Conservation (phyloP, 2,888 invertebrate species). For the Dynastes tityus region DNA sequence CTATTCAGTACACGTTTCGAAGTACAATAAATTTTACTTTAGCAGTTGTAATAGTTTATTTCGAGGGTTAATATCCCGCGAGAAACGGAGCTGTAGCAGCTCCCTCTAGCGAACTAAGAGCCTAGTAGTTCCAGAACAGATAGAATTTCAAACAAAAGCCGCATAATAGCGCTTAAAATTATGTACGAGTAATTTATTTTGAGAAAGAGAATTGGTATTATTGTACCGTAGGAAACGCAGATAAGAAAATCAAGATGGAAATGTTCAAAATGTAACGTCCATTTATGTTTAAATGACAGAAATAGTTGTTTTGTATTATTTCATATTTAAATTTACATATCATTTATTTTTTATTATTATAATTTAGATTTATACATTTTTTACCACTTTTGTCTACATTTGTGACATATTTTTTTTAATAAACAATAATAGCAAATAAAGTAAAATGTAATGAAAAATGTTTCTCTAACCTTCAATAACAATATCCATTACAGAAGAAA, state of each 20-base stretch:
- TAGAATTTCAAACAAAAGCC: constrained; percentile 47
- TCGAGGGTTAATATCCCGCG: constrained; percentile 30
- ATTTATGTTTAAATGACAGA: not conserved
- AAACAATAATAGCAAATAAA: too few relatives aligned
- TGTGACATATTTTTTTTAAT: too few relatives aligned
- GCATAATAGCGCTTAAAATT: constrained; percentile 47
- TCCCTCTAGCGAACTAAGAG: not conserved
- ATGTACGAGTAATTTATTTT: constrained; percentile 48
- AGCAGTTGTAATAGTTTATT: constrained; percentile 44
- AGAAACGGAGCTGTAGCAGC: not conserved
- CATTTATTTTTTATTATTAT: too few relatives aligned
- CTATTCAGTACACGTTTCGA: constrained; percentile 33
- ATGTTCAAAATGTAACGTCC: too few relatives aligned
- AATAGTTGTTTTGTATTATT: too few relatives aligned
- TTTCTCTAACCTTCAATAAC: too few relatives aligned
- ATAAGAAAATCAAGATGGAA: not conserved
- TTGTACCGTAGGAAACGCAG: not conserved
- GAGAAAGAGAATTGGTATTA: constrained; percentile 33
- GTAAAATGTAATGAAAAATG: too few relatives aligned
- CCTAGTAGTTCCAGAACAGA: constrained; percentile 30
- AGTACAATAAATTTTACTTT: constrained; percentile 39
- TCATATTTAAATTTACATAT: too few relatives aligned
- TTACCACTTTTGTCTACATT: too few relatives aligned
- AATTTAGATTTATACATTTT: too few relatives aligned
- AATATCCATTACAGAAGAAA: too few relatives aligned